A percentile compares a stretch with the other conserved stretches of the same genome.
These are phyloP conservation scores for Metaphire vulgaris DNA, from an alignment of 1,140 invertebrate species.

Conservation along the genomic window DNA sequence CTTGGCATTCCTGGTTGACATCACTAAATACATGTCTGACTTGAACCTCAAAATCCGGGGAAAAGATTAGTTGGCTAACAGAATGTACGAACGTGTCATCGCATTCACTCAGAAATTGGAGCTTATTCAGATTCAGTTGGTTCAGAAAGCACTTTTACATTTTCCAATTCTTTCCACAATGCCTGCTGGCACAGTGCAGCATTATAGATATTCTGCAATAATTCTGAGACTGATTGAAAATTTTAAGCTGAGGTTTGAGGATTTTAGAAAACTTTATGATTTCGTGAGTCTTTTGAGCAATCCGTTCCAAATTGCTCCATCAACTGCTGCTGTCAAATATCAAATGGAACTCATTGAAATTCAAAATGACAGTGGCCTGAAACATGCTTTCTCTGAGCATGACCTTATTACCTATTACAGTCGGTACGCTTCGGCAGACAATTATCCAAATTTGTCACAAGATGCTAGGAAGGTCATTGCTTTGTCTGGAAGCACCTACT, in stretches of 20 bases:
- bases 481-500: conserved; percentile 7
- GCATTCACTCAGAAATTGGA: conserved; percentile 1
- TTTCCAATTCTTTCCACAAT: conserved; percentile 6
- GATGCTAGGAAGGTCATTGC: background rate
- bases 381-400: background rate
- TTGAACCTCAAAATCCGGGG: conserved; percentile 5
- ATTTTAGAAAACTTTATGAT: background rate
- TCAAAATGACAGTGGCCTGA: conserved; percentile 1
- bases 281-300: background rate
- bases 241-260: background rate
- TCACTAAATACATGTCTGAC: conserved; percentile 6
- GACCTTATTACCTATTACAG: background rate
- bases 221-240: background rate
- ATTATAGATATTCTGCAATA: background rate
- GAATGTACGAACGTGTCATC: background rate
- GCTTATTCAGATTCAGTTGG: background rate
- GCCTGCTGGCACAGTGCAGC: conserved; percentile 3
- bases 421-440: background rate
- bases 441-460: conserved; percentile 1
- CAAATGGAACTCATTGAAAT: conserved; percentile 5
- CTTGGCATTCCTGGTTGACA: conserved; percentile 6
- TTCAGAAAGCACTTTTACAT: background rate
- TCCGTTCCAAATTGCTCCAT: background rate
- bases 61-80: background rate
- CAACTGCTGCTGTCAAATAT: background rate